Percentiles rank a stretch among this genome's conserved stretches.
These are phyloP conservation scores for Hololepta plana DNA, from an alignment of 2,888 invertebrate species.

Conservation along the genomic window DNA sequence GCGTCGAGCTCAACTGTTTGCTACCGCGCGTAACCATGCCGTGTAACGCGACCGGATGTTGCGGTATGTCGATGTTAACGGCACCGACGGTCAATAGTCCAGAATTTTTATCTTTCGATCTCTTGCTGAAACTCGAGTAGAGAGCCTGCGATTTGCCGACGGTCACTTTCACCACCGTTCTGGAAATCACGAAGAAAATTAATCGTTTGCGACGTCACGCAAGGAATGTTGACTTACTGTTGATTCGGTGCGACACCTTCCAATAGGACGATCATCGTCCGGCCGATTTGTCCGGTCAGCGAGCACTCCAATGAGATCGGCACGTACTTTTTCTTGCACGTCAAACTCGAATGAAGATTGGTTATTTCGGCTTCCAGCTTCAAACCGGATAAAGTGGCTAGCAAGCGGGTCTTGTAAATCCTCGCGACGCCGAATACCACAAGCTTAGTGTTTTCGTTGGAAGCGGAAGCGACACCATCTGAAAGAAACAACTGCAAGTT, in stretches of 20 bases:
- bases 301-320: slow-evolving; percentile 58
- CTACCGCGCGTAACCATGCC: slow-evolving; percentile 96
- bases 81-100: slow-evolving; percentile 73
- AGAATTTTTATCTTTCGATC: slow-evolving; percentile 61
- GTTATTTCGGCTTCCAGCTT: slow-evolving; percentile 91
- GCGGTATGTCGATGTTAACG: slow-evolving; percentile 88
- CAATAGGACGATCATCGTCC: slow-evolving; percentile 78
- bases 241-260: slow-evolving; percentile 83
- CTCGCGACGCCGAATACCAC: slow-evolving; percentile 71
- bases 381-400: slow-evolving; percentile 82
- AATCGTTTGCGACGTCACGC: slow-evolving; percentile 1
- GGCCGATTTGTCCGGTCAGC: slow-evolving; percentile 74
- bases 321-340: slow-evolving; percentile 70
- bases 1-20: slow-evolving; percentile 77
- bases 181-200: slow-evolving; percentile 19
- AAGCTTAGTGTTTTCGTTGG: slow-evolving; percentile 50
- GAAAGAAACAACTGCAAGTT: neutral
- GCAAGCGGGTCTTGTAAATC: slow-evolving; percentile 67
- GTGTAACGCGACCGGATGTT: slow-evolving; percentile 94
- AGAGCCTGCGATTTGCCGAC: slow-evolving; percentile 85
- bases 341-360: slow-evolving; percentile 76
- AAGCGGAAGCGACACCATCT: slow-evolving; percentile 18
- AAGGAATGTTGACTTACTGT: slow-evolving; percentile 39
- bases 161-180: slow-evolving; percentile 84
- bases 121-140: slow-evolving; percentile 67